Conservation (phyloP, 2,797 vertebrate genomes). For the Lithobates sylvaticus region DNA sequence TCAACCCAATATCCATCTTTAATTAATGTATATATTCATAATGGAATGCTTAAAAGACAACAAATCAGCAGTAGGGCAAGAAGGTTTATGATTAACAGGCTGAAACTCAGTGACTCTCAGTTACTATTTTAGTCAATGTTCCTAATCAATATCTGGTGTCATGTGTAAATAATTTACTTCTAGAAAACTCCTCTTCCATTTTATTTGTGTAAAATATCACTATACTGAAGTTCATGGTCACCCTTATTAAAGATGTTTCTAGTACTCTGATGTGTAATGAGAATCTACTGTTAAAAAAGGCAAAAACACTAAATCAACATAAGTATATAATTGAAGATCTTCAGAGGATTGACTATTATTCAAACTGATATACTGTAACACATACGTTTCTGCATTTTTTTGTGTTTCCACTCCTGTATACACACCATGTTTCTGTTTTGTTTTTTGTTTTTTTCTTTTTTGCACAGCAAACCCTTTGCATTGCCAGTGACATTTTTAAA, state of each 20-base stretch:
- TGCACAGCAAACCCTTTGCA: too few species aligned
- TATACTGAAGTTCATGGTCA: conserved; percentile 18
- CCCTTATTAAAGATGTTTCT: neutral
- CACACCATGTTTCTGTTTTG: too few species aligned
- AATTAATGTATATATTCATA: neutral
- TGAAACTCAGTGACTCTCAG: conserved; percentile 1
- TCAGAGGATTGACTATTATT: too few species aligned
- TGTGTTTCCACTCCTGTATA: too few species aligned
- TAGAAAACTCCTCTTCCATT: conserved; percentile 9
- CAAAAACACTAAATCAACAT: too few species aligned
- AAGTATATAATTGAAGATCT: too few species aligned
- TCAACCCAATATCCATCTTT: neutral
- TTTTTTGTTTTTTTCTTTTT: too few species aligned
- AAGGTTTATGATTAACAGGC: conserved; percentile 38
- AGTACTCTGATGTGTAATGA: neutral
- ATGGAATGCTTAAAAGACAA: neutral
- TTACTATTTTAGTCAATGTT: conserved; percentile 37
- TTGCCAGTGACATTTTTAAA: too few species aligned
- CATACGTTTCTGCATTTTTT: too few species aligned
- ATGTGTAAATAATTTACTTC: conserved; percentile 54
- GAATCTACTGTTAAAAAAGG: neutral
- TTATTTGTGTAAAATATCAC: conserved; percentile 9
- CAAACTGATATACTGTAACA: too few species aligned
- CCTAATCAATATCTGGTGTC: conserved; percentile 31
- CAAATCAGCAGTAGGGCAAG: neutral